Evolutionary conservation across 2,888 invertebrate genomes (phyloP), one percentile per base, ranked within the genome.

Genomic region (Watsonalla cultraria): DNA sequence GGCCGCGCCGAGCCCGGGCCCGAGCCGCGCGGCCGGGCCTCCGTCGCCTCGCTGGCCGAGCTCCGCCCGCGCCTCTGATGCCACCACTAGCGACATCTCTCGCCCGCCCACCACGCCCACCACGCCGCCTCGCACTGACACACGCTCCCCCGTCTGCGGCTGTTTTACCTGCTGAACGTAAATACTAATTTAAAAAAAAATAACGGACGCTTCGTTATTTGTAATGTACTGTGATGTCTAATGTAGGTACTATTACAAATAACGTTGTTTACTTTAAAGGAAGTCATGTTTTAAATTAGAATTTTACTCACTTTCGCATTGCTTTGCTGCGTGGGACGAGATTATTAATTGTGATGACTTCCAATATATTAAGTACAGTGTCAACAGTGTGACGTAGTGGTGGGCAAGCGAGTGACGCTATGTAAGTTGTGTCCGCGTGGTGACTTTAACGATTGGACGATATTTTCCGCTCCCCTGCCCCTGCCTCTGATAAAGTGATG

Each of bases 21-120:
- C 55, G 90, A 90, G 69, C 80, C 89, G 74, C 86, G 76, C 69
- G 85, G 81, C 69, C 80, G 82, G 66, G 83, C 82, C 80, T 84
- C 86, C 55, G 86, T 87, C 82, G 84, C 78, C 61, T 84, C 85
- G 70, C 87, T 87, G 70, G 88, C 90, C 79, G 89, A 87, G 71
- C 83, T 84, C 72, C 84, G 86, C 78, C 89, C 88, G 62, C 87
- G 80, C 76, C 86, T 88, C 62, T 90, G 85, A 84, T 65, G 52
- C 5, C 42, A 11, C 42, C 54, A 51, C 37, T 59, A 52, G 34
- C 56, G 57, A 45, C 53, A 24, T 53, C 15, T 48, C 50, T 48
- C 24, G 35, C 48, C 49, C 56, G 54, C 47, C 33, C 39, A 14
- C 55, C 53, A 33, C 56, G 54, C 47, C 33, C 39, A 14, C 55